phyloP scores from a whole-genome alignment of 2,113 vertebrate genomes.

The Melanerpes formicivorus region DNA sequence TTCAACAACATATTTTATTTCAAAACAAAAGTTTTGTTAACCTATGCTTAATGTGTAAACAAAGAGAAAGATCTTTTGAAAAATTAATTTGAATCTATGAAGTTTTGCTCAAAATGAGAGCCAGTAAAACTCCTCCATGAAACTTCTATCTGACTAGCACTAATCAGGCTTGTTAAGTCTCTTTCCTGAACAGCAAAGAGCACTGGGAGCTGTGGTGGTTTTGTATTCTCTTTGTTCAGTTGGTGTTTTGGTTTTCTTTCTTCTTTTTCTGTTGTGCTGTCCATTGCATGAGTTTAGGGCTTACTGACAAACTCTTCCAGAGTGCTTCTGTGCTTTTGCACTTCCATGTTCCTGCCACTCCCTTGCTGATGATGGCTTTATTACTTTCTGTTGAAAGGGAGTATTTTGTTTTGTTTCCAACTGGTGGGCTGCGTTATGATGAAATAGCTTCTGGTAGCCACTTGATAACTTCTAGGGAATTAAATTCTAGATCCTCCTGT shows the following conservation, averaged over 20 bases:
- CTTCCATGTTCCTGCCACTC: neutral
- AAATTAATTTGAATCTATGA: neutral
- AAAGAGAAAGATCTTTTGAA: neutral
- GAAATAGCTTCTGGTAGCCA: neutral
- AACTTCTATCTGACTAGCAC: neutral
- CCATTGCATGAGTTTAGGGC: neutral
- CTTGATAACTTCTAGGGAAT: neutral
- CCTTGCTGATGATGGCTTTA: neutral
- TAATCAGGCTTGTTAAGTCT: neutral
- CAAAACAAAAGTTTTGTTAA: neutral
- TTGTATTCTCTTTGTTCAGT: neutral
- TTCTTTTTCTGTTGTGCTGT: neutral
- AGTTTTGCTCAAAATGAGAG: neutral
- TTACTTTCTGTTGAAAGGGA: neutral
- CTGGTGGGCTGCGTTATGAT: neutral
- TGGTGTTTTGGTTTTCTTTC: neutral
- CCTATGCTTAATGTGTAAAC: neutral
- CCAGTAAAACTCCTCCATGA: neutral
- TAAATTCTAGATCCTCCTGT: neutral
- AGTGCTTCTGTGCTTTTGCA: neutral
- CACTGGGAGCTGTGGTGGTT: accelerated
- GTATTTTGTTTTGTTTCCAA: conserved; percentile 4
- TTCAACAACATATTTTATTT: neutral
- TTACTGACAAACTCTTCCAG: neutral
- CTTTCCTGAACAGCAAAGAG: neutral